phyloP scores from a whole-genome alignment of 2,797 vertebrate species.

The Tapera naevia region DNA sequence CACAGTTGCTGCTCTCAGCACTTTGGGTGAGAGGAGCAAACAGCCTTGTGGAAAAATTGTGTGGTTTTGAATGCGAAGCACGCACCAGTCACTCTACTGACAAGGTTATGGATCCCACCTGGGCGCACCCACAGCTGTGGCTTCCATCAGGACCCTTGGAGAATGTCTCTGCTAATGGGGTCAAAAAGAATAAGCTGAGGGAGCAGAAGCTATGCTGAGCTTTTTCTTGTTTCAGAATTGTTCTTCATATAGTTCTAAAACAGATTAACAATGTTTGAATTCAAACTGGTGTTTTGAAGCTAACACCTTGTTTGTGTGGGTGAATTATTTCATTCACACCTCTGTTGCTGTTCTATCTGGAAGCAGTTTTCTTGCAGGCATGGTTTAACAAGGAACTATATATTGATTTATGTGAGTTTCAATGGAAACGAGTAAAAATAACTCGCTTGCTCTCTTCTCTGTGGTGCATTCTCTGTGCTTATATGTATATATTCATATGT shows the following conservation, averaged over 20 bases:
- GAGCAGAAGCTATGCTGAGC: background rate
- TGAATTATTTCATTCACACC: background rate
- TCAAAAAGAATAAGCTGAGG: background rate
- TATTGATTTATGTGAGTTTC: background rate
- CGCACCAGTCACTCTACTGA: background rate
- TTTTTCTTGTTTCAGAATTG: background rate
- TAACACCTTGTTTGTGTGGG: background rate
- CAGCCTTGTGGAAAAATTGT: accelerated
- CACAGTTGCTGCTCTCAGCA: background rate
- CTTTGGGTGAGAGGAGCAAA: background rate
- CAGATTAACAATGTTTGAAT: background rate
- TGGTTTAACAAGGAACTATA: background rate
- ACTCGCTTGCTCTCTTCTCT: background rate
- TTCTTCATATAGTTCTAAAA: background rate
- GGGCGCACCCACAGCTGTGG: background rate
- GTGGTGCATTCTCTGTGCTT: background rate
- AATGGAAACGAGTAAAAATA: background rate
- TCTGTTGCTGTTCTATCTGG: background rate
- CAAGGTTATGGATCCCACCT: background rate
- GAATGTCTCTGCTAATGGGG: background rate
- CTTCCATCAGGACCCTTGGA: background rate
- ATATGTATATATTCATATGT: accelerated
- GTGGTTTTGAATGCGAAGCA: background rate
- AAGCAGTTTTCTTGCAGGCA: background rate
- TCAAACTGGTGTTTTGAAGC: background rate